Evolutionary conservation across 1,140 invertebrate species (phyloP).

Genomic region (Aradophagus sp.): DNA sequence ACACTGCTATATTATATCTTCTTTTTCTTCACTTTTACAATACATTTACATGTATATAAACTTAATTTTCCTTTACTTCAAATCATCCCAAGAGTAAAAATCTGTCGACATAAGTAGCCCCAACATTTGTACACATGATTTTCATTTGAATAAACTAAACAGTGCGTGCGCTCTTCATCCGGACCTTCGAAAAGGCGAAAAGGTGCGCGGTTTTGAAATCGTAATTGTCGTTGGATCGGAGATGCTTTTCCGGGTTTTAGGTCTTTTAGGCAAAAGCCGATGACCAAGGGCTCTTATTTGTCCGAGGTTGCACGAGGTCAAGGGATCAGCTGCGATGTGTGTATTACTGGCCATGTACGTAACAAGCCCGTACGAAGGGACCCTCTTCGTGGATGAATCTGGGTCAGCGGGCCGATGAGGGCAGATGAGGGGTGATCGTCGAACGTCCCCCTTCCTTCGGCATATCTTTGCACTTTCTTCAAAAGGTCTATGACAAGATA

Average conservation of each 20-base stretch:
- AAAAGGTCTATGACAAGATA: conserved; percentile 71
- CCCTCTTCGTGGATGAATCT: conserved; percentile 66
- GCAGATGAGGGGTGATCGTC: conserved; percentile 71
- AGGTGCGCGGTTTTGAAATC: too few species aligned
- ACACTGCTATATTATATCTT: too few species aligned
- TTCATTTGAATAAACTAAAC: too few species aligned
- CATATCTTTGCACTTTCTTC: conserved; percentile 49
- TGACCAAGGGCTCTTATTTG: conserved; percentile 60
- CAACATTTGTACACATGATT: too few species aligned
- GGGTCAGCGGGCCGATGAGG: conserved; percentile 73
- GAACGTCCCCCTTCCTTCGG: conserved; percentile 34
- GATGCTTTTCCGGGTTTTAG: conserved; percentile 36
- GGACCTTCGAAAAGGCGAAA: too few species aligned
- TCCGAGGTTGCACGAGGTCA: conserved; percentile 67
- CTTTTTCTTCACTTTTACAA: too few species aligned
- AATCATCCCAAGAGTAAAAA: too few species aligned
- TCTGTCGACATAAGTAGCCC: too few species aligned
- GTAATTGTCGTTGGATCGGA: conserved; percentile 2
- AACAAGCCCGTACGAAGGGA: conserved; percentile 57
- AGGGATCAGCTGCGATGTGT: conserved; percentile 68
- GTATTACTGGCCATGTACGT: conserved; percentile 56
- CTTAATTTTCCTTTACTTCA: too few species aligned
- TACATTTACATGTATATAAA: too few species aligned
- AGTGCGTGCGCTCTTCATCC: too few species aligned
- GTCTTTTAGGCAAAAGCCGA: conserved; percentile 28